phyloP scores from a whole-genome alignment of 2,113 vertebrate genomes.

The Caloenas nicobarica region DNA sequence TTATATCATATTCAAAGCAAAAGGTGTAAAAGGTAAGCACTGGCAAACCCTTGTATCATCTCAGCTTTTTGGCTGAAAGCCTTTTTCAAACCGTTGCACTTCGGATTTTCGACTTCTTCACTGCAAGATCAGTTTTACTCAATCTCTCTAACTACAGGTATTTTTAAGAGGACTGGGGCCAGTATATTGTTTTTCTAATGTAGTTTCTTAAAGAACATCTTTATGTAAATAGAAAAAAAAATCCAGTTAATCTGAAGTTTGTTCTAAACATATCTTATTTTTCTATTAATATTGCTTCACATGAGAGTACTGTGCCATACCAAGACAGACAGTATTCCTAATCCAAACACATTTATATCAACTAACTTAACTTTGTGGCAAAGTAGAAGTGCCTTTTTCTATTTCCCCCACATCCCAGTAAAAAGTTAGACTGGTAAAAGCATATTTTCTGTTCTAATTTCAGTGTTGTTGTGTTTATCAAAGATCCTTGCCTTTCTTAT shows the following conservation, averaged over 20 bases:
- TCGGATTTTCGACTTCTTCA: background rate
- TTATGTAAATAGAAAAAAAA: background rate
- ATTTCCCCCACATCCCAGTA: background rate
- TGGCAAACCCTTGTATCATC: background rate
- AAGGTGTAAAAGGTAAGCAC: background rate
- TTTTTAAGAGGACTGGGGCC: background rate
- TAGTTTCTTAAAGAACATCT: background rate
- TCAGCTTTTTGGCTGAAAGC: background rate
- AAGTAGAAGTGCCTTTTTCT: too few species aligned
- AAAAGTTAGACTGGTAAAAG: background rate
- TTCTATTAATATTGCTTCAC: background rate
- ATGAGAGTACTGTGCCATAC: background rate
- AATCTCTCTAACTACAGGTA: background rate
- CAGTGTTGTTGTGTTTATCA: background rate
- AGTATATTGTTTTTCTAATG: background rate
- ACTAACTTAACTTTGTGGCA: background rate
- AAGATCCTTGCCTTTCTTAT: background rate
- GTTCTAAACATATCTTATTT: accelerated
- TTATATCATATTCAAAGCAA: background rate
- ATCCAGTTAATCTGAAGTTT: background rate
- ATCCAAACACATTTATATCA: background rate
- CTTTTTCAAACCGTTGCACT: background rate
- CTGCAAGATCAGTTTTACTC: background rate
- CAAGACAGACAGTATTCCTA: background rate
- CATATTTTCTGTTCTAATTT: background rate